phyloP scores from a whole-genome alignment of 1,140 invertebrate genomes.

The Heliconius eleuchia region DNA sequence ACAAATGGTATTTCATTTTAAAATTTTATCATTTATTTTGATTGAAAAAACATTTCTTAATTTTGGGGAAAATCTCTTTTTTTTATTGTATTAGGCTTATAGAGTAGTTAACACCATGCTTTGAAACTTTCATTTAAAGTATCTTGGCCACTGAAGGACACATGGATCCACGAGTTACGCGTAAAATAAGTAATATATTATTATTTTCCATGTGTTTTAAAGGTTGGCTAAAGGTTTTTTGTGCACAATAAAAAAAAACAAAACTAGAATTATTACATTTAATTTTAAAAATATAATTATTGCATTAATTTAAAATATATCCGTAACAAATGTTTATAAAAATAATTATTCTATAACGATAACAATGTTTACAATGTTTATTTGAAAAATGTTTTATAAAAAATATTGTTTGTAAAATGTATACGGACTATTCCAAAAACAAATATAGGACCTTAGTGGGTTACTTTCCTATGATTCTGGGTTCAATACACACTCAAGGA shows the following conservation, averaged over 20 bases:
- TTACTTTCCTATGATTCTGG: background rate
- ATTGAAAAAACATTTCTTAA: no score
- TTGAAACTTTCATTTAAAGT: no score
- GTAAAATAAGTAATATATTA: background rate
- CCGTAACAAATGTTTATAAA: conserved; percentile 42
- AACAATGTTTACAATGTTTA: conserved; percentile 40
- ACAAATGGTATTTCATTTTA: no score
- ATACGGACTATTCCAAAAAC: background rate
- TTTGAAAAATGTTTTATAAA: background rate
- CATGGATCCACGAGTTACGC: no score
- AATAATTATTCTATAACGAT: conserved; percentile 38
- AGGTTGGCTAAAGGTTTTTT: background rate
- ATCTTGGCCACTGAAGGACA: no score
- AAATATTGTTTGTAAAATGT: background rate
- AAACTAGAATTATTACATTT: conserved; percentile 44
- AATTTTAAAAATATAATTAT: conserved; percentile 30
- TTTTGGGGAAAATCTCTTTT: no score
- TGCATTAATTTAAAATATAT: conserved; percentile 35
- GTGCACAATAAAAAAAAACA: conserved; percentile 13
- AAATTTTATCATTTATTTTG: no score
- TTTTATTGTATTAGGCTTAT: no score
- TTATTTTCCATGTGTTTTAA: background rate
- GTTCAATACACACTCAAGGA: background rate
- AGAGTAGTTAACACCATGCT: no score
- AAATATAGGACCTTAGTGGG: background rate